Evolutionary conservation across 2,888 invertebrate species (phyloP), one percentile per base, ranked within the genome.

Genomic region (Branchinecta sandiegonensis): DNA sequence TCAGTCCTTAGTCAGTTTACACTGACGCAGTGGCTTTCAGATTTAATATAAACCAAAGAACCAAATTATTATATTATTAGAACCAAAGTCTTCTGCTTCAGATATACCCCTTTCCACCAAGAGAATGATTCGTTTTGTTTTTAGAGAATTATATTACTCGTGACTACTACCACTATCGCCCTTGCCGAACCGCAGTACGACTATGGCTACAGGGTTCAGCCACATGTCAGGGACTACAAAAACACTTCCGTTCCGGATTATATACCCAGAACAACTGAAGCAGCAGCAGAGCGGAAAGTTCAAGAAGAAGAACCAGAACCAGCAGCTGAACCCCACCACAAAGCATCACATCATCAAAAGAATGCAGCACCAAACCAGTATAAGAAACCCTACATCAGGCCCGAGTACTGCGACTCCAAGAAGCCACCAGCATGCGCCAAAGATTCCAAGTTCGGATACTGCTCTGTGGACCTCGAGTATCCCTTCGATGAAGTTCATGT

Each of bases 401-500:
- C 67, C 13, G 65, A 67, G 13, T 72, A 73, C 70, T 73, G 73
- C 65, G 71, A 73, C 69, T 71, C 73, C 12, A 71, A 68, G n/a
- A 68, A 63, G 4, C 67, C 72, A 23, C 73, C 73, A 13, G 23
- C 70, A 37, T 72, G 73, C 65, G 72, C 72, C n/a, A 67, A 66
- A 48, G 71, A 71, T 69, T 48, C 67, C 63, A 70, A 69, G 37
- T 65, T 70, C 64, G 67, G 69, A 65, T 73, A 68, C 71, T 73
- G 73, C 69, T 48, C 72, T 12, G 71, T 71, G 48, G 73, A 73
- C 68, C 67, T 70, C 9, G 72, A 73, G 48, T 73, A 73, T 65
- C 73, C 73, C 11, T 68, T 69, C 48, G 71, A 72, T 64, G 72
- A 73, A 17, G 70, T 73, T n/a, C n/a, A 56, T 56, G 56, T 56